phyloP scores from a whole-genome alignment of 2,888 invertebrate genomes.

The Anthoptus insignis region DNA sequence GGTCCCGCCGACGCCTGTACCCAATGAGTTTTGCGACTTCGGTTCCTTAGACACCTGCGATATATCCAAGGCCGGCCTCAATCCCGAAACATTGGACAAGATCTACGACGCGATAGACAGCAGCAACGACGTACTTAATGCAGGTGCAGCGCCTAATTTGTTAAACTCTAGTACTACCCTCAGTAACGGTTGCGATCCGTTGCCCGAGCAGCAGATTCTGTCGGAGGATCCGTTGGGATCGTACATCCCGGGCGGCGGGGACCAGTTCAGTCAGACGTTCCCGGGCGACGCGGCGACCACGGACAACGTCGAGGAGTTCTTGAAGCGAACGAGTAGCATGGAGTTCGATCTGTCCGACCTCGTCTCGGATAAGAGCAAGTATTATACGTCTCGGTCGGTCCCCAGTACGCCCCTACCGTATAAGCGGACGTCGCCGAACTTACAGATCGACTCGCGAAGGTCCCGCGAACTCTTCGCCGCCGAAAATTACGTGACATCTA shows the following conservation, averaged over 20 bases:
- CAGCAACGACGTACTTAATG: conserved; percentile 77
- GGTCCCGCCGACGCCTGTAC: conserved; percentile 90
- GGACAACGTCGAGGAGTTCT: conserved; percentile 77
- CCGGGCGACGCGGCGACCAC: conserved; percentile 60
- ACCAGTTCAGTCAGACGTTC: conserved; percentile 72
- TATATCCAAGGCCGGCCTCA: conserved; percentile 80
- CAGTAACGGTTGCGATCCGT: conserved; percentile 73
- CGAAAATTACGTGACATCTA: conserved; percentile 66
- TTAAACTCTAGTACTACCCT: conserved; percentile 67
- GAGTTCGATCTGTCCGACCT: conserved; percentile 77
- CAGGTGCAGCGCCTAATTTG: conserved; percentile 63
- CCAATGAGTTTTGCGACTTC: conserved; percentile 91
- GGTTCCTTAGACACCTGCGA: conserved; percentile 88
- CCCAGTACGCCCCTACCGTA: conserved; percentile 90
- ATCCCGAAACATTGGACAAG: conserved; percentile 88
- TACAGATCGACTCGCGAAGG: conserved; percentile 74
- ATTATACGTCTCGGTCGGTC: conserved; percentile 89
- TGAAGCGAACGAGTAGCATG: conserved; percentile 78
- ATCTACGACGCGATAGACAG: conserved; percentile 89
- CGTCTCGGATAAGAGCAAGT: conserved; percentile 74
- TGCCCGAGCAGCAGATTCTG: conserved; percentile 72
- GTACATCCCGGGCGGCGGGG: conserved; percentile 73
- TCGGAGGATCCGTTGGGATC: conserved; percentile 73
- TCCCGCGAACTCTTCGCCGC: conserved; percentile 70
- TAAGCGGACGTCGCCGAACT: conserved; percentile 70